Conservation (phyloP, 2,888 invertebrate species). For the Dasysyrphus tricinctus region DNA sequence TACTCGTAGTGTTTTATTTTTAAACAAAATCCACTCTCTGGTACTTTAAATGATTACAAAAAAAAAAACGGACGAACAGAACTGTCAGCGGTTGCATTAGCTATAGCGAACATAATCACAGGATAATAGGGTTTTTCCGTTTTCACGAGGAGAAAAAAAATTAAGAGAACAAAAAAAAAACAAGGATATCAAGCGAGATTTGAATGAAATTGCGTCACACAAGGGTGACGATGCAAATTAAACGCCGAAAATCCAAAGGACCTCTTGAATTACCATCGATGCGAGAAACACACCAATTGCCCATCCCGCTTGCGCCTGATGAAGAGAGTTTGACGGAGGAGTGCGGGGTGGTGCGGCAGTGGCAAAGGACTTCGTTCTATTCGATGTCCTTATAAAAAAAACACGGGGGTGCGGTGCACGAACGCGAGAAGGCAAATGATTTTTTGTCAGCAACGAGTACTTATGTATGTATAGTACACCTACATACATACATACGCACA, state of each 20-base stretch:
- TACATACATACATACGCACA: too few relatives aligned
- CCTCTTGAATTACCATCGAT: constrained; percentile 69
- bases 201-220: constrained; percentile 63
- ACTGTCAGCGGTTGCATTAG: constrained; percentile 71
- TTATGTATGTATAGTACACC: too few relatives aligned
- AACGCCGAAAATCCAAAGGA: constrained; percentile 64
- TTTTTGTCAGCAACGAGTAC: neutral
- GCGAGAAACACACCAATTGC: constrained; percentile 70
- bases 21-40: constrained; percentile 18
- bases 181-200: constrained; percentile 58
- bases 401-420: neutral
- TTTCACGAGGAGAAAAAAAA: constrained; percentile 2
- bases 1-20: constrained; percentile 31
- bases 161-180: constrained; percentile 25
- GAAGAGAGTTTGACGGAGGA: neutral
- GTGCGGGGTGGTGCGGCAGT: too few relatives aligned
- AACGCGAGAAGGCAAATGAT: constrained; percentile 40
- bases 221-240: constrained; percentile 73
- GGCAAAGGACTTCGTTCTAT: constrained; percentile 13
- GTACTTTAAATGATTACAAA: constrained; percentile 71
- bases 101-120: constrained; percentile 13
- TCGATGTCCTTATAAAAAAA: constrained; percentile 35
- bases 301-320: constrained; percentile 66
- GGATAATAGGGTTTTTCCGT: constrained; percentile 35
- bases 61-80: constrained; percentile 5